Evolutionary conservation across 1,140 invertebrate species (phyloP), one percentile per base, ranked within the genome.

Genomic region (Heterodera carotae): DNA sequence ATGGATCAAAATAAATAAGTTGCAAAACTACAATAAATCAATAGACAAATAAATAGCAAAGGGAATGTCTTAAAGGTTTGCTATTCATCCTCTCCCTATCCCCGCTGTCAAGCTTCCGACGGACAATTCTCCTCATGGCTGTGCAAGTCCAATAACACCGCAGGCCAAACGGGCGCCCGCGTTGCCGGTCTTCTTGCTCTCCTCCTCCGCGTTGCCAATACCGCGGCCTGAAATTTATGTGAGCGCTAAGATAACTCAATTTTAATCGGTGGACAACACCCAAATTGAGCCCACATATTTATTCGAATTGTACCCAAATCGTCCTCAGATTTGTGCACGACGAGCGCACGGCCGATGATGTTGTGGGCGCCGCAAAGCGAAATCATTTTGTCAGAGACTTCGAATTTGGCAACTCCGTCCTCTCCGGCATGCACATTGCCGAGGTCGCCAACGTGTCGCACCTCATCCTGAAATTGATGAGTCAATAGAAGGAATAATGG

Each of bases 151-250:
- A 90, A 99, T 96, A 22, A 98, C 94, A 74, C 96, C 96, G 88
- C 97, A 99, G 27, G 94, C 96, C 78, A 96, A 90, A 82, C 97
- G 92, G 72, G 92, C 94, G 5, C 97, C 97, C 80, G 97, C 95
- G 90, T 99, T 98, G 34, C 97, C 97, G 69, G 96, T 99, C 15
- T 93, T 93, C 89, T 93, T 68, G 25, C 78, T 81, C 72, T 87
- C 85, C 71, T 87, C 93, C 89, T 95, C 97, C 66, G 96, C 90
- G 86, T 97, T 94, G 86, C 97, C 93, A 2, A 94, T 94, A 76
- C 96, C 96, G 81, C 92, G 80, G 48, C 76, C 79, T 78, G 25
- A 81, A 78, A 79, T 7, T n/a, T n/a, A n/a, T n/a, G n/a, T n/a
- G n/a, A n/a, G n/a, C n/a, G n/a, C n/a, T n/a, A n/a, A n/a, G n/a